Conservation (phyloP, 1,140 invertebrate species). For the Condylostylus longicornis region DNA sequence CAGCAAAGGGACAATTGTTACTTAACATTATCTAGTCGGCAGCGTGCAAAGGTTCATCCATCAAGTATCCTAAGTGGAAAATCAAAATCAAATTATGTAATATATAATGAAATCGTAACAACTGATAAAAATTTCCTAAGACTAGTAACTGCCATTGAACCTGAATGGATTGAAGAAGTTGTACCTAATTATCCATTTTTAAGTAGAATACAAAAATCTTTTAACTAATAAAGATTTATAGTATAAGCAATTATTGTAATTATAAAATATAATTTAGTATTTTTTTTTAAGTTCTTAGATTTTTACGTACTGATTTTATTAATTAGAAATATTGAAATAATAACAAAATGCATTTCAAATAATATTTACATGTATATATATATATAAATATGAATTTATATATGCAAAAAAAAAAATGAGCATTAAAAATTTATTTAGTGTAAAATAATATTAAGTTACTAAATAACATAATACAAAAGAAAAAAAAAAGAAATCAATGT, state of each 20-base stretch:
- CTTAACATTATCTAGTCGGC: conserved; percentile 43
- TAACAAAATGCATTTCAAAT: too few species aligned
- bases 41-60: conserved; percentile 24
- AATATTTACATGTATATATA: too few species aligned
- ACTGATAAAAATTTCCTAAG: conserved; percentile 73
- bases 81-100: conserved; percentile 57
- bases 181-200: conserved; percentile 33
- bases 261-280: too few species aligned
- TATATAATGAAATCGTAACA: conserved; percentile 80
- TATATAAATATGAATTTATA: too few species aligned
- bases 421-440: too few species aligned
- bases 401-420: too few species aligned
- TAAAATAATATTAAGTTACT: too few species aligned
- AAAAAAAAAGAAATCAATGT: too few species aligned
- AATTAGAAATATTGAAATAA: too few species aligned
- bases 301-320: too few species aligned
- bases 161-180: conserved; percentile 55
- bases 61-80: conserved; percentile 32
- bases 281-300: too few species aligned
- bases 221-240: not conserved
- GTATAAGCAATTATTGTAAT: not conserved
- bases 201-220: conserved; percentile 9
- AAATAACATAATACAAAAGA: too few species aligned
- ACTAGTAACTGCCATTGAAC: conserved; percentile 52
- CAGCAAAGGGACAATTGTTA: conserved; percentile 61